Evolutionary conservation across 1,140 invertebrate species (phyloP).

Genomic region (Eueides isabella): DNA sequence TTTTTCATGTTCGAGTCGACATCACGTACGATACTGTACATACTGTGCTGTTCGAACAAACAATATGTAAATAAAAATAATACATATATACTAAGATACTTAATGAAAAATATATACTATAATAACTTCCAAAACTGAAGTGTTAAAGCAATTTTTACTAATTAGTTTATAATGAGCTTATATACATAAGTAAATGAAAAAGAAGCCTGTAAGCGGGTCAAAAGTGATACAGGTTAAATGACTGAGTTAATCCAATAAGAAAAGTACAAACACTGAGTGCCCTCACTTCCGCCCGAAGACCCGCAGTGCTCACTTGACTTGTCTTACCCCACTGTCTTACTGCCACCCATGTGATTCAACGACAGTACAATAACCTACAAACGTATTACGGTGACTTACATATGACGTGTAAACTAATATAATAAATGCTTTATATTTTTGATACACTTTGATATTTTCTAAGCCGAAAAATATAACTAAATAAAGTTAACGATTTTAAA

Average conservation of each 20-base stretch:
- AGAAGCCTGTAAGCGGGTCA: conserved; percentile 79
- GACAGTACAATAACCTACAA: conserved; percentile 47
- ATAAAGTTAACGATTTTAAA: not conserved
- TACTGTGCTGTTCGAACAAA: no score
- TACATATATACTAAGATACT: no score
- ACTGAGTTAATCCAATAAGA: conserved; percentile 79
- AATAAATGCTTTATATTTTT: not conserved
- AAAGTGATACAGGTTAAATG: conserved; percentile 78
- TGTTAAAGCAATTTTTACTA: conserved; percentile 36
- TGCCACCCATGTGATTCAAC: conserved; percentile 61
- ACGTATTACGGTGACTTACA: conserved; percentile 33
- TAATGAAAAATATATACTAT: not conserved
- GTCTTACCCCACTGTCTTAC: conserved; percentile 78
- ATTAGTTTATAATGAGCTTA: conserved; percentile 47
- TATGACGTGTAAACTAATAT: not conserved
- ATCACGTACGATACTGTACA: no score
- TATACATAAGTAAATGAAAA: conserved; percentile 38
- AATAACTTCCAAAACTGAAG: conserved; percentile 5
- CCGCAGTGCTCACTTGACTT: conserved; percentile 72
- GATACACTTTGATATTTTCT: no score
- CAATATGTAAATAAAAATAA: no score
- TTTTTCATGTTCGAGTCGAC: no score
- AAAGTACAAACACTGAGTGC: conserved; percentile 78
- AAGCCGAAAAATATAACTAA: no score
- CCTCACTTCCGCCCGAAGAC: conserved; percentile 78